These are phyloP conservation scores for Oegoconia quadripuncta DNA, from an alignment of 2,888 invertebrate genomes.

Conservation along the genomic window DNA sequence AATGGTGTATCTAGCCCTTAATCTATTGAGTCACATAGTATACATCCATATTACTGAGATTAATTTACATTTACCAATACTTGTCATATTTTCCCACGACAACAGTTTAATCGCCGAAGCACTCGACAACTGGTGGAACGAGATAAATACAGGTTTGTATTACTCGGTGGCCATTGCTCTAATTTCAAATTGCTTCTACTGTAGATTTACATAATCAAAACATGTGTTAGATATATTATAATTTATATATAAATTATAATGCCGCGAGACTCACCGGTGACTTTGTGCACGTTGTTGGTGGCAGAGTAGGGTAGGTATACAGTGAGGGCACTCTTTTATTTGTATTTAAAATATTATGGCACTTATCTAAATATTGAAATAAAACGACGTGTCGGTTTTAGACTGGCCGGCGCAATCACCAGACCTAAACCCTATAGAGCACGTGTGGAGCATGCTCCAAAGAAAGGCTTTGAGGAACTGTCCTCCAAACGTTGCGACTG, in stretches of 20 bases:
- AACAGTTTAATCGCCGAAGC: background rate
- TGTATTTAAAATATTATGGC: too few species aligned
- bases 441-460: too few species aligned
- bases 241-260: background rate
- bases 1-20: background rate
- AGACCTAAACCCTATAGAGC: too few species aligned
- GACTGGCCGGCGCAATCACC: too few species aligned
- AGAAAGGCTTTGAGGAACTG: too few species aligned
- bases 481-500: too few species aligned
- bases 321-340: too few species aligned
- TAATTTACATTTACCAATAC: conserved; percentile 3
- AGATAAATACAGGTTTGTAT: conserved; percentile 24
- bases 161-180: conserved; percentile 28
- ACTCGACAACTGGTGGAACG: background rate
- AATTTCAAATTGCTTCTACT: conserved; percentile 37
- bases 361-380: too few species aligned
- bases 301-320: too few species aligned
- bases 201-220: conserved; percentile 29
- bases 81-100: conserved; percentile 9
- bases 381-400: too few species aligned
- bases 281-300: too few species aligned
- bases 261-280: too few species aligned
- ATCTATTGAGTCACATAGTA: conserved; percentile 3
- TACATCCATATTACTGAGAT: conserved; percentile 1
- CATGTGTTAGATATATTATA: conserved; percentile 12